Base-by-base conservation (phyloP, 37 sponge, comb jelly and placozoan genomes). In the Amphimedon queenslandica region DNA sequence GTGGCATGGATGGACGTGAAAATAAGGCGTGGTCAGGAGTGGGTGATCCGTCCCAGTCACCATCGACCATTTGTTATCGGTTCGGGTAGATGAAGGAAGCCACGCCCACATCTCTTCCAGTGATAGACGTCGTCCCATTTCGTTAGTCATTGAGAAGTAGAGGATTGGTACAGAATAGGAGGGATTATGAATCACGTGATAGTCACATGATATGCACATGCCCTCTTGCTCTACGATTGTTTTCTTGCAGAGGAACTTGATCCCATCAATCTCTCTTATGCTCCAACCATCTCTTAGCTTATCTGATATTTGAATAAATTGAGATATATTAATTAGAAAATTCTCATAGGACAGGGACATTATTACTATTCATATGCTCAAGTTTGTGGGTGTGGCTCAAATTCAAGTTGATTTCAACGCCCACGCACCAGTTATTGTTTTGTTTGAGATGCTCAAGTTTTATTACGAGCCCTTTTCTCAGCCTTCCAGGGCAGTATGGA, bases 21-120 rank as follows among this genome's bases (percentile, higher is more conserved):
- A 96, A 65, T 84, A 96, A 10, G 94, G 94, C 10, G 65, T 37
- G 2, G 73, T 74, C 30, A 93, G 76, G 4, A 90, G 20, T 2
- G 97, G 97, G 58, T 96, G 97, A 11, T 96, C 97, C 28, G 81
- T 77, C 63, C 93, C 86, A 16, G 92, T 85, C 11, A 96, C 37
- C 36, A 86, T 36, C 5, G 81, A 71, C 92, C 92, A 90, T 28
- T 33, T 64, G 25, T 76, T 75, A 21, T 43, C 58, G 3, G 36
- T 40, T 13, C 71, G 24, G 21, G 60, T 36, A 13, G 42, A 35
- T 55, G 69, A 75, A 4, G 84, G 73, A 18, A 80, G 33, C 10
- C 83, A 63, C 23, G 51, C 36, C 94, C 94, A 96, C 1, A 88
- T 68, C 11, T 96, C 89, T 0, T 90, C 77, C 21, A 90, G 40